Evolutionary conservation across 1,140 invertebrate genomes (phyloP).

Genomic region (Bactericera cockerelli): DNA sequence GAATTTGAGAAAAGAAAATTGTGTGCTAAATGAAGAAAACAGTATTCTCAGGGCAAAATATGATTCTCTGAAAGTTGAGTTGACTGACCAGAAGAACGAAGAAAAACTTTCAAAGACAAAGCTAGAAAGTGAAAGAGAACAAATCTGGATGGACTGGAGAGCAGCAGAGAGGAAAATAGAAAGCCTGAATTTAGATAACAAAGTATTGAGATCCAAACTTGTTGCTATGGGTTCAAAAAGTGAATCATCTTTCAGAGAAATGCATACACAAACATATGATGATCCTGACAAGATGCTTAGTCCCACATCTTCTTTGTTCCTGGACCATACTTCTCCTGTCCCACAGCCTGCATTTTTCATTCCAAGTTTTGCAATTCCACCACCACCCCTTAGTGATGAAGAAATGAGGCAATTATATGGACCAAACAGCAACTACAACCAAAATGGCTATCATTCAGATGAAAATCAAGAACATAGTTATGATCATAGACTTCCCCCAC

Average conservation of each 20-base stretch:
- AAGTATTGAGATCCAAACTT: neutral
- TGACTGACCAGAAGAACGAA: slow-evolving; percentile 7
- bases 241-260: neutral
- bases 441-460: slow-evolving; percentile 1
- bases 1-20: neutral
- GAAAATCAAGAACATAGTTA: neutral
- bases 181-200: slow-evolving; percentile 1
- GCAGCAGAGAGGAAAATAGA: slow-evolving; percentile 6
- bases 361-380: neutral
- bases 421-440: neutral
- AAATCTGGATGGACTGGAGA: slow-evolving; percentile 7
- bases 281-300: neutral
- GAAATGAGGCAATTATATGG: slow-evolving; percentile 4
- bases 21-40: neutral
- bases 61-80: slow-evolving; percentile 3
- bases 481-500: neutral
- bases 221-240: neutral
- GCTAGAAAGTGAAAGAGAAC: neutral
- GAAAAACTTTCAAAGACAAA: slow-evolving; percentile 2
- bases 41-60: neutral
- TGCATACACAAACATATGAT: slow-evolving; percentile 4
- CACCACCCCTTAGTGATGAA: neutral
- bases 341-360: neutral
- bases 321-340: slow-evolving; percentile 2
- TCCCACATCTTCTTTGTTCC: neutral